A percentile compares a stretch with the other conserved stretches of the same genome.
These are phyloP conservation scores for Eulacestoma nigropectus DNA, from an alignment of 2,113 vertebrate species.

Conservation along the genomic window DNA sequence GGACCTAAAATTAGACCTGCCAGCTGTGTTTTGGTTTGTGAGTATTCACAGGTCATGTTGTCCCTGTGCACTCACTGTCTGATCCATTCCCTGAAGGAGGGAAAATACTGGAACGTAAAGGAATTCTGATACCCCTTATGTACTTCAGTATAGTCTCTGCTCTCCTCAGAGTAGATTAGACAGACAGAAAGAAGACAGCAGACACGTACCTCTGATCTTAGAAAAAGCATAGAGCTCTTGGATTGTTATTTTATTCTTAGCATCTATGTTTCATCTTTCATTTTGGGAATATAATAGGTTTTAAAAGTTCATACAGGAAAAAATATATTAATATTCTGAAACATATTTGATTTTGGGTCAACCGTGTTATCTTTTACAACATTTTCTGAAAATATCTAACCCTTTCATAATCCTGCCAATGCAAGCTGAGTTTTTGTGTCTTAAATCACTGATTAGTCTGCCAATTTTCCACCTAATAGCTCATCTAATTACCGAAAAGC, in stretches of 20 bases:
- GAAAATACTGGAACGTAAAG: constrained; percentile 13
- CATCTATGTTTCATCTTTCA: background rate
- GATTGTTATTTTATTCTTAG: background rate
- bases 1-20: constrained; percentile 67
- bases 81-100: constrained; percentile 20
- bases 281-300: background rate
- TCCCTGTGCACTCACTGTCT: constrained; percentile 9
- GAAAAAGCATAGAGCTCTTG: background rate
- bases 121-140: background rate
- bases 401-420: background rate
- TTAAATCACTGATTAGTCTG: constrained; percentile 22
- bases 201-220: background rate
- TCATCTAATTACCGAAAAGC: constrained; percentile 52
- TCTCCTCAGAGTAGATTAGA: background rate
- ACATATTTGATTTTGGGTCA: background rate
- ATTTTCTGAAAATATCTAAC: constrained; percentile 12
- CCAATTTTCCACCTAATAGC: constrained; percentile 51
- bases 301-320: background rate
- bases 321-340: background rate
- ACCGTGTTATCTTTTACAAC: background rate
- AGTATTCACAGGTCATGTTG: constrained; percentile 35
- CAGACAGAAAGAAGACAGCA: background rate
- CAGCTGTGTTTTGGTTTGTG: constrained; percentile 66
- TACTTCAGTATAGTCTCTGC: background rate
- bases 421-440: background rate